phyloP scores from a whole-genome alignment of 1,140 invertebrate species.

The Apis laboriosa region DNA sequence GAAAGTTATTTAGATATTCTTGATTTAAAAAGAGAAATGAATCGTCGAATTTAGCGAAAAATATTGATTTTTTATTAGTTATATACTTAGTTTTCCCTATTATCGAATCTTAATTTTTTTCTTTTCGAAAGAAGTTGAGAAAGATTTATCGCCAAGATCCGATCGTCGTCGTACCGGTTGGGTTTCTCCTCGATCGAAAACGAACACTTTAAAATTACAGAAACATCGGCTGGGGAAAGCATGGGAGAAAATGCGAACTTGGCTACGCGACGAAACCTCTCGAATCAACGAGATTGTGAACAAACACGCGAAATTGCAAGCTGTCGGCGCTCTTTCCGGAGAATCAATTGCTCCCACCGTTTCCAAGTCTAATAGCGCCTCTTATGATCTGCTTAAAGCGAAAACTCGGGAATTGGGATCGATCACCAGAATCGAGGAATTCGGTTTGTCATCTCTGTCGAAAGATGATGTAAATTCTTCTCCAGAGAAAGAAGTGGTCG shows the following conservation, averaged over 20 bases:
- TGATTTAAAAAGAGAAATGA: too few relatives aligned
- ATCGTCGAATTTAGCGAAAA: too few relatives aligned
- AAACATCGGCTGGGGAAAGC: slow-evolving; percentile 80
- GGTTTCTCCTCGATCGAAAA: not conserved
- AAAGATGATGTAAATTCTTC: slow-evolving; percentile 49
- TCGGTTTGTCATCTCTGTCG: slow-evolving; percentile 66
- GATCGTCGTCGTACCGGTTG: not conserved
- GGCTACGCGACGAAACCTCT: slow-evolving; percentile 80
- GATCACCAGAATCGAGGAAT: slow-evolving; percentile 71
- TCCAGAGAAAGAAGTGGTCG: not conserved
- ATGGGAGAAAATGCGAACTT: slow-evolving; percentile 81
- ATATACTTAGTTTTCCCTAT: too few relatives aligned
- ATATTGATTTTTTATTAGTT: too few relatives aligned
- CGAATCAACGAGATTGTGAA: slow-evolving; percentile 80
- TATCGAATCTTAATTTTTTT: too few relatives aligned
- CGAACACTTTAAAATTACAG: slow-evolving; percentile 69
- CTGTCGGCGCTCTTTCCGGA: slow-evolving; percentile 71
- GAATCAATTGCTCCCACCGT: not conserved
- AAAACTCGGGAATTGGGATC: slow-evolving; percentile 58
- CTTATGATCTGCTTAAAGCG: slow-evolving; percentile 74
- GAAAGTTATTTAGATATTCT: too few relatives aligned
- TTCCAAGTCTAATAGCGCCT: slow-evolving; percentile 55
- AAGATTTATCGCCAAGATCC: not conserved
- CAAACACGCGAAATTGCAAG: slow-evolving; percentile 79
- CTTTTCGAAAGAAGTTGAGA: not conserved